phyloP scores from a whole-genome alignment of 2,888 invertebrate species.

The Agonopterix heracliana region DNA sequence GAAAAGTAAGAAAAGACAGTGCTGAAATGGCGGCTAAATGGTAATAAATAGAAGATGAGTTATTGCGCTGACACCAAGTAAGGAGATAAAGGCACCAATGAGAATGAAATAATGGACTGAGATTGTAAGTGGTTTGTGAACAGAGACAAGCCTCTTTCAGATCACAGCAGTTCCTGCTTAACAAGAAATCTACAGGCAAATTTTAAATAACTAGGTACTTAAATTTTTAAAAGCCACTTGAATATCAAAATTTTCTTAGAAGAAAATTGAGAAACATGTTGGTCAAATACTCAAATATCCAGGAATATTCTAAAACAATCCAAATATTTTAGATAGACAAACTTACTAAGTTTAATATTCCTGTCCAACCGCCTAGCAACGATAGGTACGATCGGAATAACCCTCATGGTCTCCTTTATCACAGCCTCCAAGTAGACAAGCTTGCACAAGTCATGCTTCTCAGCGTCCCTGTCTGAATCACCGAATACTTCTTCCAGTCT shows the following conservation, averaged over 20 bases:
- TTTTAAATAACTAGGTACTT: too few relatives aligned
- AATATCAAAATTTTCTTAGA: too few relatives aligned
- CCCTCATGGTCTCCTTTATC: slow-evolving; percentile 49
- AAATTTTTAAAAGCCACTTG: too few relatives aligned
- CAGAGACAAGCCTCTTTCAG: too few relatives aligned
- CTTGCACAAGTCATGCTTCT: slow-evolving; percentile 43
- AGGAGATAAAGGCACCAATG: not conserved
- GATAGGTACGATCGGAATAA: slow-evolving; percentile 46
- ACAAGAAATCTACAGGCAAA: too few relatives aligned
- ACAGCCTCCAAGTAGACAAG: slow-evolving; percentile 51
- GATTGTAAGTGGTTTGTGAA: too few relatives aligned
- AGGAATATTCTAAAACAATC: too few relatives aligned
- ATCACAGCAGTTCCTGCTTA: too few relatives aligned
- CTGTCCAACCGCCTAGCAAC: slow-evolving; percentile 39
- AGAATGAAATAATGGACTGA: too few relatives aligned
- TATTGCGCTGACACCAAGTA: not conserved
- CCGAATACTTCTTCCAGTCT: slow-evolving; percentile 43
- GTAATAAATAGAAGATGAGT: not conserved
- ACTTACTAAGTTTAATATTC: slow-evolving; percentile 50
- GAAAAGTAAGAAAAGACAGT: not conserved
- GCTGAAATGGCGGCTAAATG: not conserved
- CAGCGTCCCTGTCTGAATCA: slow-evolving; percentile 38
- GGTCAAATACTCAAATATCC: too few relatives aligned
- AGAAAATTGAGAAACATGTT: too few relatives aligned
- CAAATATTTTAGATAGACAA: not conserved